phyloP scores from a whole-genome alignment of 92 coral and sea anemone species.

The Umimayanthus kanabou region DNA sequence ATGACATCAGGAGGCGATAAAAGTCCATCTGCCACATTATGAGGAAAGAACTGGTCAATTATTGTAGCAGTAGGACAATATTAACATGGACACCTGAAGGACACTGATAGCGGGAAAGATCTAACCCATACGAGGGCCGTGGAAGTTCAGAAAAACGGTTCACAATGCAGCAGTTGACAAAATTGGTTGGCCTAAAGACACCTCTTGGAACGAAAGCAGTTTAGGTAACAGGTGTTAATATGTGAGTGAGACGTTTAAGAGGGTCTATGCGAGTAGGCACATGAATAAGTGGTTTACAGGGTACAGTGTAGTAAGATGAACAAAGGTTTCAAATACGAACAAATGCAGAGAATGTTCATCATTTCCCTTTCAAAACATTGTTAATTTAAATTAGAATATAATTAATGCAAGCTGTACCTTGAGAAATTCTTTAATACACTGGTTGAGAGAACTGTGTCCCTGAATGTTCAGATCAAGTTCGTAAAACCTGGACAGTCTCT shows the following conservation, averaged over 20 bases:
- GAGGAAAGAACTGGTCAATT: neutral
- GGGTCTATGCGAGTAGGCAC: too few relatives aligned
- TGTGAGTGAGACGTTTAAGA: too few relatives aligned
- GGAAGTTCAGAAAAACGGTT: too few relatives aligned
- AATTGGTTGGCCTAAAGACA: too few relatives aligned
- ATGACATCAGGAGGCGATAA: neutral
- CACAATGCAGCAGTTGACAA: too few relatives aligned
- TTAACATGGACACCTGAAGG: neutral
- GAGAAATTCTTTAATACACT: slow-evolving; percentile 93
- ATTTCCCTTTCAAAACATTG: neutral
- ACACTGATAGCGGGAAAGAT: neutral
- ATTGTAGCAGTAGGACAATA: neutral
- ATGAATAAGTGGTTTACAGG: too few relatives aligned
- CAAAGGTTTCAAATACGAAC: neutral
- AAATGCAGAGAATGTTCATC: too few relatives aligned
- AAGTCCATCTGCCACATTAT: neutral
- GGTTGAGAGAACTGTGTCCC: slow-evolving; percentile 85
- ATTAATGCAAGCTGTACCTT: slow-evolving; percentile 58
- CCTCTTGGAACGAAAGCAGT: too few relatives aligned
- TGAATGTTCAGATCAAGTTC: slow-evolving; percentile 95
- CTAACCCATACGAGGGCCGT: neutral
- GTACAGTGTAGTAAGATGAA: too few relatives aligned
- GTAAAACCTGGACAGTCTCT: slow-evolving; percentile 84
- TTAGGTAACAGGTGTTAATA: too few relatives aligned
- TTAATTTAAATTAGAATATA: neutral